These are phyloP conservation scores for Psittacula echo DNA, from an alignment of 2,797 vertebrate species.

Conservation along the genomic window DNA sequence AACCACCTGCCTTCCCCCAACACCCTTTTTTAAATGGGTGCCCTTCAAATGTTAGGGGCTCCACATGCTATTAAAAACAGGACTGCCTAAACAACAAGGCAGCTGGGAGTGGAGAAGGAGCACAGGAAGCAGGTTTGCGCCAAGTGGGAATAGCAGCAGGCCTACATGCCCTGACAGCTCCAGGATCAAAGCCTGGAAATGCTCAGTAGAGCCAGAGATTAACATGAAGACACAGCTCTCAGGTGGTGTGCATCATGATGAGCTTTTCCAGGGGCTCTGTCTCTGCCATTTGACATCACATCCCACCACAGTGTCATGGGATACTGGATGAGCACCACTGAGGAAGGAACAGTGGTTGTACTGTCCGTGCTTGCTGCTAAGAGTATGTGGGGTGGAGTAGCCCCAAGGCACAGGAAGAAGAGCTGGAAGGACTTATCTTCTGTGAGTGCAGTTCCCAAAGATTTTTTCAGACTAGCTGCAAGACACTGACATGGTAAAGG, in stretches of 20 bases:
- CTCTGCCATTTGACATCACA: not conserved
- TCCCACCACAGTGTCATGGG: not conserved
- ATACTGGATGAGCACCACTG: not conserved
- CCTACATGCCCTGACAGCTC: not conserved
- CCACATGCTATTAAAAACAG: accelerated
- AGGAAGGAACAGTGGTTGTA: not conserved
- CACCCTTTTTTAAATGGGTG: not conserved
- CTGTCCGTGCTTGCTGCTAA: not conserved
- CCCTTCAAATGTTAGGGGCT: not conserved
- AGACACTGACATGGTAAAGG: not conserved
- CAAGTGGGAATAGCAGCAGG: not conserved
- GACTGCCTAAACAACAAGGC: not conserved
- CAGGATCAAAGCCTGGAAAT: not conserved
- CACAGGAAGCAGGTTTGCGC: not conserved
- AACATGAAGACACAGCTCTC: not conserved
- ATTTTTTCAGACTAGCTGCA: not conserved
- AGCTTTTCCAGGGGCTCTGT: not conserved
- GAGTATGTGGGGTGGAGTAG: not conserved
- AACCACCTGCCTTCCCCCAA: not conserved
- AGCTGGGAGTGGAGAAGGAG: not conserved
- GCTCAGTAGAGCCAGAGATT: not conserved
- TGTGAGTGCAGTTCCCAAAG: not conserved
- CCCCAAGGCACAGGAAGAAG: not conserved
- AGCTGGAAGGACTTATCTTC: not conserved
- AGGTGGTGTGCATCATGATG: not conserved